Evolutionary conservation across 2,113 vertebrate species (phyloP).

Genomic region (Deroptyus accipitrinus): DNA sequence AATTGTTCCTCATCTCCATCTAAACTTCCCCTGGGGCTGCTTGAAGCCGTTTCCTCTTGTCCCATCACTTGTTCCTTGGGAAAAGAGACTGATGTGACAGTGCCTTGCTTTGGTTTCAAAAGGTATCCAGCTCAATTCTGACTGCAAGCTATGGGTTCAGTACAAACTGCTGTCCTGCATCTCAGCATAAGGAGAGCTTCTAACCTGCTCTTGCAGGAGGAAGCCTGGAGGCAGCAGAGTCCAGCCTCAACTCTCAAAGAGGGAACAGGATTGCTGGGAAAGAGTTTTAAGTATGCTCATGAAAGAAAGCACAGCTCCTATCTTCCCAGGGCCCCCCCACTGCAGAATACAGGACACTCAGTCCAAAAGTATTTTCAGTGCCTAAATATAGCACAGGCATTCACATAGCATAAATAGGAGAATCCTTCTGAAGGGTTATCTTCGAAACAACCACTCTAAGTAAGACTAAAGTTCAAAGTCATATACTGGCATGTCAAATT

Average conservation of each 20-base stretch:
- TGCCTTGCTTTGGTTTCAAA: background rate
- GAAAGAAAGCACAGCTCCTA: background rate
- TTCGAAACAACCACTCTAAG: slow-evolving; percentile 8
- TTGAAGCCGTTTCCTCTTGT: background rate
- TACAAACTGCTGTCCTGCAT: background rate
- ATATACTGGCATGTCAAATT: background rate
- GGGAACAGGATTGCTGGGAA: background rate
- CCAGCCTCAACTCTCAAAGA: background rate
- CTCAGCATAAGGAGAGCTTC: background rate
- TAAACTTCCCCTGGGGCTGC: background rate
- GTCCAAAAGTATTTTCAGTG: slow-evolving; percentile 24
- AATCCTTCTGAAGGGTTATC: slow-evolving; percentile 27
- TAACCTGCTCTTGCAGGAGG: background rate
- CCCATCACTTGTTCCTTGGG: background rate
- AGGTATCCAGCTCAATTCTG: background rate
- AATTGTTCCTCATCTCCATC: background rate
- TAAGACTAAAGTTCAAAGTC: background rate
- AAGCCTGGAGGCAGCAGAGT: background rate
- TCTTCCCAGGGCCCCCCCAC: background rate
- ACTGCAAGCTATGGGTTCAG: background rate
- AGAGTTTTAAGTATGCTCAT: background rate
- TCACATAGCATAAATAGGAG: slow-evolving; percentile 21
- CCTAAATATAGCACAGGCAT: slow-evolving; percentile 46
- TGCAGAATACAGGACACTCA: slow-evolving; percentile 10
- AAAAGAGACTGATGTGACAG: background rate